Evolutionary conservation across 1,140 invertebrate species (phyloP), one percentile per base, ranked within the genome.

Genomic region (Hesperophylax magnus): DNA sequence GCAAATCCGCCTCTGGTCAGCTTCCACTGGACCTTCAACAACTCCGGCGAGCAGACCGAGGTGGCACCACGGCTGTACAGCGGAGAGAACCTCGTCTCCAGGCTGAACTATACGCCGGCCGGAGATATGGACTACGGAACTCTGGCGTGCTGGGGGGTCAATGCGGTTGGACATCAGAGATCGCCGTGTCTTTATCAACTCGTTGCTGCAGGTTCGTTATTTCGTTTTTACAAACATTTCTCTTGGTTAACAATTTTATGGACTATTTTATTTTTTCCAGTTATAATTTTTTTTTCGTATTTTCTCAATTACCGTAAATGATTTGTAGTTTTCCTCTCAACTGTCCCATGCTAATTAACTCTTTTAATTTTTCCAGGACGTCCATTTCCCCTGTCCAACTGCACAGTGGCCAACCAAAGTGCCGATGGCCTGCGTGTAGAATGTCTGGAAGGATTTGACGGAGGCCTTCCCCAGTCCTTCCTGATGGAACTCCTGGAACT

Each of bases 21-120:
- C 86, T 97, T 96, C 87, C 94, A 95, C 81, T 97, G 96, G 96
- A 96, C 95, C 58, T 96, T 97, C 90, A 96, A 97, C 89, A 96
- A 95, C 86, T 96, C 95, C 58, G 95, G 95, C 9, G 95, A 96
- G 86, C 92, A 95, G 85, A 93, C 93, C 0, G 94, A 96, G 86
- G 91, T 96, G 60, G 92, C 95, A 9, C 91, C 93, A 24, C 91
- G 92, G 77, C 87, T 90, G 76, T 90, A 89, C 84, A 89, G 84
- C 77, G 89, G 90, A 85, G 86, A 91, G 80, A 91, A 93, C n/a
- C 92, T 92, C 76, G 92, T 94, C 20, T 96, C 94, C n/a, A 92
- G 93, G 2, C 89, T 97, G 17, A 96, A 96, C 87, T 97, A 97
- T 86, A 96, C 95, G 1, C 96, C 96, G 2, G 93, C 93, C 27